Evolutionary conservation across 2,797 vertebrate genomes (phyloP).

Genomic region (Gadopsis marmoratus): DNA sequence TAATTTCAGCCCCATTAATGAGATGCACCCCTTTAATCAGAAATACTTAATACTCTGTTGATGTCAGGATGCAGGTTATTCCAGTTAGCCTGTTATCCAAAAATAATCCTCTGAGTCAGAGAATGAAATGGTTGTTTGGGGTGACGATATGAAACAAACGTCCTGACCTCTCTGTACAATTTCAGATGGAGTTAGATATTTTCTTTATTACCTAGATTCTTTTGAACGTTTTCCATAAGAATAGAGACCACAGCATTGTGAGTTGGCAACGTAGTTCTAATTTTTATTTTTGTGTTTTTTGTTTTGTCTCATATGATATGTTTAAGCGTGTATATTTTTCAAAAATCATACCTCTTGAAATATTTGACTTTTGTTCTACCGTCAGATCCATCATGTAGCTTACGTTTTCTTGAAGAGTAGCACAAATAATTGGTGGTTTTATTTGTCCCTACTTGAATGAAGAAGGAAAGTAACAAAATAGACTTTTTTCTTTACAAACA

Average conservation of each 20-base stretch:
- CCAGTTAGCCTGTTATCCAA: slow-evolving; percentile 53
- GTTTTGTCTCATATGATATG: slow-evolving; percentile 64
- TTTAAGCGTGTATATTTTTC: slow-evolving; percentile 68
- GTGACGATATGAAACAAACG: slow-evolving; percentile 60
- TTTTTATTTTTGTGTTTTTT: slow-evolving; percentile 68
- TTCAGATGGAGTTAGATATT: slow-evolving; percentile 61
- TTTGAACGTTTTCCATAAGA: slow-evolving; percentile 71
- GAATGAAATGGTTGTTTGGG: slow-evolving; percentile 34
- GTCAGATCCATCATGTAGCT: slow-evolving; percentile 78
- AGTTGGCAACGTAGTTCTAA: slow-evolving; percentile 77
- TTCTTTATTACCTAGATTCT: slow-evolving; percentile 67
- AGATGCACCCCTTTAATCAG: slow-evolving; percentile 68
- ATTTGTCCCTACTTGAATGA: slow-evolving; percentile 76
- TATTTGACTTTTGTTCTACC: slow-evolving; percentile 70
- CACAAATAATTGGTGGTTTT: slow-evolving; percentile 69
- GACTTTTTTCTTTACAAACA: slow-evolving; percentile 46
- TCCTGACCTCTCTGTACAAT: slow-evolving; percentile 70
- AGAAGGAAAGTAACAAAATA: slow-evolving; percentile 46
- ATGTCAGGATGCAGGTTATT: slow-evolving; percentile 78
- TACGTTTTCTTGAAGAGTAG: slow-evolving; percentile 69
- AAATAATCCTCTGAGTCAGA: slow-evolving; percentile 46
- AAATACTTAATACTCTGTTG: slow-evolving; percentile 77
- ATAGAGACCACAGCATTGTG: slow-evolving; percentile 84
- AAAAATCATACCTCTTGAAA: slow-evolving; percentile 81
- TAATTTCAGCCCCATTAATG: slow-evolving; percentile 39